Evolutionary conservation across 2,113 vertebrate genomes (phyloP), one percentile per base, ranked within the genome.

Genomic region (Crotalus viridis): DNA sequence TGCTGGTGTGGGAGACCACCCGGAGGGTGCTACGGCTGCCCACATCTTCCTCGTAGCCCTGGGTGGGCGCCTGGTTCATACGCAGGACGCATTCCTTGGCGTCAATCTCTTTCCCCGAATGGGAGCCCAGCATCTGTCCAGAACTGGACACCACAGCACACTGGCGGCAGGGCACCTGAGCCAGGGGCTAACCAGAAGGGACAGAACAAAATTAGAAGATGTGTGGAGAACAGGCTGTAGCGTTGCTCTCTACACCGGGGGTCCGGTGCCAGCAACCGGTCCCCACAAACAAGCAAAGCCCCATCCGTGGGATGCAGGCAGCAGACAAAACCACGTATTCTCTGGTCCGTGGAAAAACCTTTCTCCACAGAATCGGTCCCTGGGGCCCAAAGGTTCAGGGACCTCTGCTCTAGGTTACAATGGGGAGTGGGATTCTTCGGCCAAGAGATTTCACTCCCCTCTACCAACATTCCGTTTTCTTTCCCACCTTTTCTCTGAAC

Each of bases 91-190:
- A 99, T 12, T 98, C 98, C 0, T 97, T 97, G 1, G 90, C 1
- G 0, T 99, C 98, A 1, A 99, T 99, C 97, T 98, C 95, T 0
- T 91, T 61, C 0, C 99, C 99, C 13, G 96, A 95, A n/a, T 43
- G 97, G 0, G 98, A 98, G n/a, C 98, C 97, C 87, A 99, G 95
- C 99, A 99, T 99, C 98, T 99, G 99, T 6, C 99, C 99, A 0
- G 99, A 99, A 97, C 99, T 99, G 96, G 99, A 99, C 33, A 99
- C 98, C 28, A 99, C 1, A 4, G 98, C 98, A 28, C 99, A 99
- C 89, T 91, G 97, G 90, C 7, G 97, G 93, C 98, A 99, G 0
- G 94, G 95, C 5, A 92, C 92, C 89, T 97, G 95, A 92, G 96
- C 92, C 94, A 98, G 94, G 0, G 96, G 96, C 97, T 98, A 91